A percentile compares a stretch with the other conserved stretches of the same genome.
phyloP scores from a whole-genome alignment of 2,113 vertebrate species.

The Pterophyllum scalare region DNA sequence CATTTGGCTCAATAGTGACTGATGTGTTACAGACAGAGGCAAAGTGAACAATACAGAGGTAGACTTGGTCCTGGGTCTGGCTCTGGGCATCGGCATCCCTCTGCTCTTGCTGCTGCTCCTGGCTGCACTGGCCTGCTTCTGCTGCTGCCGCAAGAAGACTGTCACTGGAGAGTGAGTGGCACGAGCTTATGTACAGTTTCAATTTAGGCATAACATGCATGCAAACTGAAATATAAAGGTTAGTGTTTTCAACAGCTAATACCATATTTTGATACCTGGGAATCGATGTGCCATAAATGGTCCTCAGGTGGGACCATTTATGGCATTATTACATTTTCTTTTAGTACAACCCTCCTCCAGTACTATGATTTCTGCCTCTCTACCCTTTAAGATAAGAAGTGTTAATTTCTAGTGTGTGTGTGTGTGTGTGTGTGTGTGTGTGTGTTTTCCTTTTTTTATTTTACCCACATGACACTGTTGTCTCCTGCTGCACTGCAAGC shows the following conservation, averaged over 20 bases:
- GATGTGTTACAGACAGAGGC: slow-evolving; percentile 41
- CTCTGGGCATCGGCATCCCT: slow-evolving; percentile 85
- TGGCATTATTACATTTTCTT: neutral
- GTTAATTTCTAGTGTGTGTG: neutral
- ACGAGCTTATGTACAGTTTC: neutral
- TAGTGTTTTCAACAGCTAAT: neutral
- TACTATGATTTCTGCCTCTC: neutral
- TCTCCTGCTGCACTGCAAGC: neutral
- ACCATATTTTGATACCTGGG: neutral
- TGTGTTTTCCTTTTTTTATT: neutral
- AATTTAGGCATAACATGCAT: neutral
- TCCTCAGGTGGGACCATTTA: neutral
- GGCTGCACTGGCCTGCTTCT: slow-evolving; percentile 76
- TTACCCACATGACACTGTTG: neutral
- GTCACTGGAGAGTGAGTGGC: slow-evolving; percentile 80
- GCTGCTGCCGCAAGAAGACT: slow-evolving; percentile 78
- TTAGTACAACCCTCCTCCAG: neutral
- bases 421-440: neutral
- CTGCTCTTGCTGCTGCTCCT: slow-evolving; percentile 81
- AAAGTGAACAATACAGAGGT: neutral
- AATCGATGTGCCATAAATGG: neutral
- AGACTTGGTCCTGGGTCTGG: slow-evolving; percentile 78
- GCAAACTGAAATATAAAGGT: neutral
- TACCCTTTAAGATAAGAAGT: neutral
- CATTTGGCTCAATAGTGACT: neutral